Evolutionary conservation across 2,113 vertebrate genomes (phyloP), one percentile per base, ranked within the genome.

Genomic region (Eulemur rufifrons): DNA sequence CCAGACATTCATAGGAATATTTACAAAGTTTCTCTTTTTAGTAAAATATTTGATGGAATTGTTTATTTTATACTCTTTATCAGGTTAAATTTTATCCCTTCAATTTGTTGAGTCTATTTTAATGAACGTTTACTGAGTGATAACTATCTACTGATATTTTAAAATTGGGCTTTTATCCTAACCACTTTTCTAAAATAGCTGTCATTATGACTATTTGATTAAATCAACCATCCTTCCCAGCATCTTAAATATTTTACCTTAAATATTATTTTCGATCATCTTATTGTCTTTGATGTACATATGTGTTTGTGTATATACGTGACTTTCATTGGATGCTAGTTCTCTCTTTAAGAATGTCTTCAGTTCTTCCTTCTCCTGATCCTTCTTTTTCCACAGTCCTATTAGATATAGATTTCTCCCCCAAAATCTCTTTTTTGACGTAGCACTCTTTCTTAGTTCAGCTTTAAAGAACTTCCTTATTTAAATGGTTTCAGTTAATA

Each of bases 121-220:
- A 91, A 32, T 47, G 87, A 86, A 21, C 87, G 82, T 91, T 69
- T 82, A 73, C 66, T 59, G 34, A 95, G 8, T 50, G 34, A 54
- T 69, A 21, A 68, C 6, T 88, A 14, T 85, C 25, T 27, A 12
- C 21, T 86, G 37, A 69, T 27, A 90, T 89, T 15, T 59, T 87
- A 64, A 1, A 47, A 45, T 45, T 45, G 32, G 20, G 8, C 3
- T 78, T 81, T 92, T 71, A 64, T n/a, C 13, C 50, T 77, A 91
- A 76, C 17, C 14, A 45, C 27, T 95, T 94, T 50, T 59, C 61
- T 74, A 88, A 81, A 76, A 89, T 42, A 96, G 47, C 61, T 80
- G 14, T 86, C 37, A 23, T 64, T 6, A n/a, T 66, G 1, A 7
- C 68, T 20, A 74, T 20, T 23, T 45, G 39, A n/a, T 71, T 59